Evolutionary conservation across 1,140 invertebrate species (phyloP), one percentile per base, ranked within the genome.

Genomic region (Diachasmimorpha longicaudata): DNA sequence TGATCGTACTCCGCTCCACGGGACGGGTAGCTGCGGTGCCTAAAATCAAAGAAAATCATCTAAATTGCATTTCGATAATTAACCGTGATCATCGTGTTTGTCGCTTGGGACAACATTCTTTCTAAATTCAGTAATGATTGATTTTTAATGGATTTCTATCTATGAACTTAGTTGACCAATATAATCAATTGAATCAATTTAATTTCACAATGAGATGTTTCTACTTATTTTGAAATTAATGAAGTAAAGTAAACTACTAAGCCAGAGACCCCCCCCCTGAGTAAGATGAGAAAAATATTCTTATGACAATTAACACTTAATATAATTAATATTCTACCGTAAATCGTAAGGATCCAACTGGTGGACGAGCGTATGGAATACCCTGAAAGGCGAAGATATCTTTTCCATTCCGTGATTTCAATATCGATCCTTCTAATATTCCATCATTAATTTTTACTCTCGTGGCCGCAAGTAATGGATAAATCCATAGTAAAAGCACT

Each of bases 1-100:
- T 44, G 92, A 86, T 0, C 90, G 81, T 1, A 91, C 83, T 0
- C 91, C 93, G 14, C 87, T 80, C 93, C 94, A 95, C 10, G 89
- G 77, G 2, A 85, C 79, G 23, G 90, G 83, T 8, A 92, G 89
- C 69, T 36, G 11, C 0, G 66, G 66, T 16, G 36, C 5, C 66
- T 68, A 9, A 8, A 39, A 68, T 23, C 31, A 37, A 68, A 39
- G 36, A 39, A 23, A 58, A 5, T 58, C 55, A n/a, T n/a, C n/a
- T n/a, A n/a, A n/a, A n/a, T n/a, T n/a, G n/a, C n/a, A n/a, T n/a
- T n/a, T n/a, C n/a, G n/a, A n/a, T n/a, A n/a, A n/a, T n/a, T n/a
- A n/a, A n/a, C n/a, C n/a, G n/a, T n/a, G n/a, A n/a, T n/a, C n/a
- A n/a, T n/a, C n/a, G n/a, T n/a, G n/a, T n/a, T n/a, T n/a, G n/a